These are phyloP conservation scores for Lithodes maja DNA, from an alignment of 2,888 invertebrate genomes.

Conservation along the genomic window DNA sequence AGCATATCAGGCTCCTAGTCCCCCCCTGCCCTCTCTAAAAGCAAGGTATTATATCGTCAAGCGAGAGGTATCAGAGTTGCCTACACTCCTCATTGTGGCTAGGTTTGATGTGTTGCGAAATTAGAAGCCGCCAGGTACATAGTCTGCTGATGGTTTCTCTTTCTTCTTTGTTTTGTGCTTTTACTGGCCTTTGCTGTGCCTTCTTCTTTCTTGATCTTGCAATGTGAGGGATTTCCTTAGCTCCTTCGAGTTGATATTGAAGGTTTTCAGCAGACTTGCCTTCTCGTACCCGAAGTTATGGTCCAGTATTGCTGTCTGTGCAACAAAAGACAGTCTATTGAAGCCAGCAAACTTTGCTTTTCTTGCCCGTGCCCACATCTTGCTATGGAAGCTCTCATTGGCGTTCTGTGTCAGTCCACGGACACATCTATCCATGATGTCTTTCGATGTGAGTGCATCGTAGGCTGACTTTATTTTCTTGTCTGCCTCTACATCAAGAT, in stretches of 20 bases:
- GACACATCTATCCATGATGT: neutral
- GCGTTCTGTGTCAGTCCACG: slow-evolving; percentile 31
- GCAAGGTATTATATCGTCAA: too few species aligned
- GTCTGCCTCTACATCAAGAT: neutral
- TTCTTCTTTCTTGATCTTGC: too few species aligned
- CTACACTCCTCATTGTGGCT: too few species aligned
- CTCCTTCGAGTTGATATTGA: neutral
- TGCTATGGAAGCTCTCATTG: slow-evolving; percentile 38
- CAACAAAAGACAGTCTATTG: slow-evolving; percentile 19
- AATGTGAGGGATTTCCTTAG: too few species aligned
- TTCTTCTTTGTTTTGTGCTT: too few species aligned
- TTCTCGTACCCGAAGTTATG: slow-evolving; percentile 28
- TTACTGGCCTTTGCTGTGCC: too few species aligned
- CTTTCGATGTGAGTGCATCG: neutral
- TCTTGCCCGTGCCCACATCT: slow-evolving; percentile 17
- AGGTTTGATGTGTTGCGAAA: too few species aligned
- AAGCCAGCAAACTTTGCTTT: slow-evolving; percentile 42
- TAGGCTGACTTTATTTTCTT: neutral
- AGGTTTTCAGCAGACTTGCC: neutral
- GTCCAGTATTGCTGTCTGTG: neutral
- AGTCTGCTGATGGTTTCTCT: too few species aligned
- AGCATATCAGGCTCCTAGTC: too few species aligned
- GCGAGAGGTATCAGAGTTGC: too few species aligned
- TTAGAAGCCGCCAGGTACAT: too few species aligned
- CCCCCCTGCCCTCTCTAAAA: too few species aligned